Conservation (phyloP, 2,888 invertebrate species). For the Nemurella pictetii region DNA sequence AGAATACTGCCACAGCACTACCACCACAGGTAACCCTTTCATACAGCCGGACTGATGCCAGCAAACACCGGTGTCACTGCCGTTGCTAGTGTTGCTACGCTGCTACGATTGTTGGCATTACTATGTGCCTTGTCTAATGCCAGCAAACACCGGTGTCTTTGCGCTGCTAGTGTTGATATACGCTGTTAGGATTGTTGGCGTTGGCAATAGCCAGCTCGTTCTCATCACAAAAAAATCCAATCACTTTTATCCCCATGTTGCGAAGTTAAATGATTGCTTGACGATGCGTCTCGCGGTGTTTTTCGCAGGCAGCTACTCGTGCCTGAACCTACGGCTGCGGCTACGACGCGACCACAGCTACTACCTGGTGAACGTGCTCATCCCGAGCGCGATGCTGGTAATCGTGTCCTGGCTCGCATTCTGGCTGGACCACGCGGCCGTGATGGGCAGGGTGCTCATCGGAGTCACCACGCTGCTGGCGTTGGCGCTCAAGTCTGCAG, state of each 20-base stretch:
- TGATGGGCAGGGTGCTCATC: constrained; percentile 54
- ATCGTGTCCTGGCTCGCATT: constrained; percentile 55
- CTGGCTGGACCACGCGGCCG: constrained; percentile 54
- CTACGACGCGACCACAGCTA: constrained; percentile 61
- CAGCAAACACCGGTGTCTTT: too few species aligned
- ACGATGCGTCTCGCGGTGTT: constrained; percentile 24
- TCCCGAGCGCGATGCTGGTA: constrained; percentile 59
- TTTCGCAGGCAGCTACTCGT: constrained; percentile 60
- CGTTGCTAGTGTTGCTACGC: too few species aligned
- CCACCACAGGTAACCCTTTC: neutral
- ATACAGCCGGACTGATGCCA: too few species aligned
- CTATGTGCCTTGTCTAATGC: too few species aligned
- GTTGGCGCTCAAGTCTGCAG: neutral
- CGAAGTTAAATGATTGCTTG: too few species aligned
- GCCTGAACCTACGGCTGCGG: constrained; percentile 57
- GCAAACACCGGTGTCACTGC: too few species aligned
- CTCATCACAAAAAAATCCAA: too few species aligned
- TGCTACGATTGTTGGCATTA: too few species aligned
- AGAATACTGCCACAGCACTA: neutral
- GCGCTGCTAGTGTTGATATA: too few species aligned
- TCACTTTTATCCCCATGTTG: too few species aligned
- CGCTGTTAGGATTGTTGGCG: too few species aligned
- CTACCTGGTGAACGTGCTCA: constrained; percentile 61
- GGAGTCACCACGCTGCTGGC: constrained; percentile 56
- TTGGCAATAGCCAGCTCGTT: too few species aligned